A percentile compares a stretch with the other conserved stretches of the same genome.
phyloP scores from a whole-genome alignment of 2,888 invertebrate genomes.

The Platerodrilus igneus region DNA sequence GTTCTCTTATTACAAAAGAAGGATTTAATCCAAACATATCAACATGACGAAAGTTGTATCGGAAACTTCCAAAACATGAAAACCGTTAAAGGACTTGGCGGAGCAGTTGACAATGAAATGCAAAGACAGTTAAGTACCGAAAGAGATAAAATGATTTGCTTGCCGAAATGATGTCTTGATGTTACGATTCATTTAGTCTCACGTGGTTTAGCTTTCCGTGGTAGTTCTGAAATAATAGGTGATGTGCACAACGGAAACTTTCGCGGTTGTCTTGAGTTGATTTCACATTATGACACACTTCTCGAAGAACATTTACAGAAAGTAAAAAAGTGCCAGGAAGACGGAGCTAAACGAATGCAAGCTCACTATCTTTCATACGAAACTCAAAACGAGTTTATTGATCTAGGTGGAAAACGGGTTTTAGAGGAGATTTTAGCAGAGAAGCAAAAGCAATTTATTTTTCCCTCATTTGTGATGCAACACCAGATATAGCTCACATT shows the following conservation, averaged over 20 bases:
- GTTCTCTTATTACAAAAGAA: conserved; percentile 3
- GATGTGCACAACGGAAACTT: conserved; percentile 4
- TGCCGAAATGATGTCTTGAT: conserved; percentile 2
- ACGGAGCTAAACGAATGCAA: conserved; percentile 3
- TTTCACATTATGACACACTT: conserved; percentile 10
- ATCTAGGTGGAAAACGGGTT: background rate
- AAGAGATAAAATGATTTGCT: conserved; percentile 4
- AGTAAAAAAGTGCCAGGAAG: conserved; percentile 6
- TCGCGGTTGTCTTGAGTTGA: conserved; percentile 9
- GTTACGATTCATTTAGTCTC: conserved; percentile 1
- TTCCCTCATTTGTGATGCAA: conserved; percentile 1
- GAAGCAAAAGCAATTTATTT: conserved; percentile 2
- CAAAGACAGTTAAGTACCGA: conserved; percentile 4
- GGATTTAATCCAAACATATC: conserved; percentile 2
- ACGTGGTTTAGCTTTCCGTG: background rate
- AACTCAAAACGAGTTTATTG: conserved; percentile 1
- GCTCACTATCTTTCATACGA: conserved; percentile 1
- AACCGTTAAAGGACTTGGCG: background rate
- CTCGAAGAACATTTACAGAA: conserved; percentile 10
- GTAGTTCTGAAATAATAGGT: conserved; percentile 5
- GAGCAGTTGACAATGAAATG: conserved; percentile 2
- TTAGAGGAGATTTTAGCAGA: background rate
- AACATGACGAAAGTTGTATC: conserved; percentile 2
- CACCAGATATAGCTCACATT: conserved; percentile 3
- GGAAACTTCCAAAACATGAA: conserved; percentile 3